Conservation (phyloP, 2,888 invertebrate species). For the Gasteruption jaculator region DNA sequence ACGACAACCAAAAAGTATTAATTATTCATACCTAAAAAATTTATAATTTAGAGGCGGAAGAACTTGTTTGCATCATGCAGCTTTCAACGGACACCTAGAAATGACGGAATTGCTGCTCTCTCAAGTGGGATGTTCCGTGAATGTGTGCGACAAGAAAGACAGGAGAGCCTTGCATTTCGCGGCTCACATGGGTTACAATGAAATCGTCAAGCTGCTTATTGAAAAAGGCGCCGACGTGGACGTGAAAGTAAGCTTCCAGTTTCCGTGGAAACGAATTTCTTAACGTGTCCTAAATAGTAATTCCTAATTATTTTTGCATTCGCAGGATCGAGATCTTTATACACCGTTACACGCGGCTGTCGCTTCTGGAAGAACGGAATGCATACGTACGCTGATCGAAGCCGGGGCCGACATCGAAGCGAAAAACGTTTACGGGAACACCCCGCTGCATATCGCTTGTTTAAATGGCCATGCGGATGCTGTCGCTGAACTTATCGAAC, state of each 20-base stretch:
- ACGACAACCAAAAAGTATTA: too few species aligned
- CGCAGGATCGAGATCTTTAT: constrained; percentile 51
- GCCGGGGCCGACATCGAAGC: constrained; percentile 58
- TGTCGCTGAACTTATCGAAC: constrained; percentile 54
- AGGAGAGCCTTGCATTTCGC: constrained; percentile 62
- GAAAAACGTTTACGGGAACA: constrained; percentile 59
- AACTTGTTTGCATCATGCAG: constrained; percentile 63
- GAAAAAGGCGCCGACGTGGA: constrained; percentile 53
- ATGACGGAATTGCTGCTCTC: constrained; percentile 56
- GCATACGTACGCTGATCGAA: constrained; percentile 51
- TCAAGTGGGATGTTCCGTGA: constrained; percentile 55
- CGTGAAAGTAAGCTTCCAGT: constrained; percentile 48
- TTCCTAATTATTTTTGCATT: not conserved
- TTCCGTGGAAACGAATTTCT: not conserved
- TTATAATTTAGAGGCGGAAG: constrained; percentile 54
- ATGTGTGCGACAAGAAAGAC: constrained; percentile 63
- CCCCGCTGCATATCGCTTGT: constrained; percentile 60
- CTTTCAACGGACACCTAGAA: constrained; percentile 59
- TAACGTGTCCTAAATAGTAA: not conserved
- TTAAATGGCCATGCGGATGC: constrained; percentile 59
- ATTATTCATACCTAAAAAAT: too few species aligned
- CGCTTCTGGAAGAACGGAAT: constrained; percentile 55
- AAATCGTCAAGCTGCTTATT: constrained; percentile 50
- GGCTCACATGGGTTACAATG: constrained; percentile 57
- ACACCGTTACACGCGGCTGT: constrained; percentile 63